A percentile compares a stretch with the other conserved stretches of the same genome.
Conservation (phyloP, 37 sponge, comb jelly and placozoan species). For the Cladorhizidae sp. region DNA sequence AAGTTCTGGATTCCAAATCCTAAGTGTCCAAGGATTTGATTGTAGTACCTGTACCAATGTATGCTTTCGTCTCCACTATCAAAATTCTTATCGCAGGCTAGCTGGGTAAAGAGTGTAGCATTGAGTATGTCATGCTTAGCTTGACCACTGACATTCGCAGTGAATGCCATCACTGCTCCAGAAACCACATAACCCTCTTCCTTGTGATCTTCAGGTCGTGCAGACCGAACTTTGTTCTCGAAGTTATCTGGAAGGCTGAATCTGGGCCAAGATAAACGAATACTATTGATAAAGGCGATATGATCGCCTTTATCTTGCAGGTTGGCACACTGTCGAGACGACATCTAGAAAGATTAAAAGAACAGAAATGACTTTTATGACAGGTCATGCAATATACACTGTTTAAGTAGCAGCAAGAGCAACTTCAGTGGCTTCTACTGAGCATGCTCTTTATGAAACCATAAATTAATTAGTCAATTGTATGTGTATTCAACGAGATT, state of each 20-base stretch:
- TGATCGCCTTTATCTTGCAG: too few relatives aligned
- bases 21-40: background rate
- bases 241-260: background rate
- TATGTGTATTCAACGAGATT: too few relatives aligned
- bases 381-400: too few relatives aligned
- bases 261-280: background rate
- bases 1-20: background rate
- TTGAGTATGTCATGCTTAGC: constrained; percentile 12
- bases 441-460: too few relatives aligned
- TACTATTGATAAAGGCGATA: background rate
- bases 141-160: background rate
- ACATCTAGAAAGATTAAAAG: too few relatives aligned
- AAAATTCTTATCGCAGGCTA: background rate
- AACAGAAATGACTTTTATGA: too few relatives aligned
- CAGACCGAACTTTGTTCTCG: background rate
- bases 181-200: background rate
- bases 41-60: constrained; percentile 5
- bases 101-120: constrained; percentile 13
- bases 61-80: background rate
- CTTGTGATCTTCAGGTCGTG: background rate
- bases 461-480: too few relatives aligned
- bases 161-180: constrained; percentile 4
- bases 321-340: too few relatives aligned
- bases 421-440: too few relatives aligned
- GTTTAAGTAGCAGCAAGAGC: too few relatives aligned